phyloP scores from a whole-genome alignment of 2,797 vertebrate species.

The Gymnothorax javanicus region DNA sequence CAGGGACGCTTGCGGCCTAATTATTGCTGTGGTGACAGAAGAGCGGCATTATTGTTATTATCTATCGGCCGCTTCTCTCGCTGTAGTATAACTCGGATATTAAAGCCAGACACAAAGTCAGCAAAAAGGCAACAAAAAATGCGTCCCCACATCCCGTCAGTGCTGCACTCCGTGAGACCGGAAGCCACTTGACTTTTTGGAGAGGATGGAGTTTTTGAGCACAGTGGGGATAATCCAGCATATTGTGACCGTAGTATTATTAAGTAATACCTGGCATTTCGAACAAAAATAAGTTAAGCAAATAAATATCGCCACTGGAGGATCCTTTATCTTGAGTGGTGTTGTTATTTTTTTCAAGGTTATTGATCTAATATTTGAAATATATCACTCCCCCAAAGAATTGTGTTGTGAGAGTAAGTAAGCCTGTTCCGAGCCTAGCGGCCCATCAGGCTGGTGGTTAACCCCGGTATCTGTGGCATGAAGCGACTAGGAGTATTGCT shows the following conservation, averaged over 20 bases:
- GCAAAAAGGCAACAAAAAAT: not conserved
- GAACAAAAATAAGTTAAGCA: too few species aligned
- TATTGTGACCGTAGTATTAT: not conserved
- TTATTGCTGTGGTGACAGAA: constrained; percentile 12
- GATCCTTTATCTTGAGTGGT: too few species aligned
- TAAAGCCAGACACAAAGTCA: constrained; percentile 18
- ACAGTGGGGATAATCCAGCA: constrained; percentile 9
- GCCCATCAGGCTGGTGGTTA: too few species aligned
- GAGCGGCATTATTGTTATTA: constrained; percentile 6
- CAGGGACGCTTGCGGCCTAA: not conserved
- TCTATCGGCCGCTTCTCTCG: not conserved
- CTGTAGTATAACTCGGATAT: not conserved
- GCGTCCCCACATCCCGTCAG: constrained; percentile 10
- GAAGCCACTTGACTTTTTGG: constrained; percentile 14
- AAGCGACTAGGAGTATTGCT: too few species aligned
- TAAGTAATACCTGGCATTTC: too few species aligned
- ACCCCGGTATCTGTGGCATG: too few species aligned
- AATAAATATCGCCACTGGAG: too few species aligned
- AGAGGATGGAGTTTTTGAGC: constrained; percentile 8
- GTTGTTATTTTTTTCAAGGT: too few species aligned
- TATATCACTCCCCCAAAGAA: too few species aligned
- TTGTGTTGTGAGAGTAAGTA: too few species aligned
- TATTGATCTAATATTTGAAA: too few species aligned
- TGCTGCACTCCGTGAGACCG: constrained; percentile 11
- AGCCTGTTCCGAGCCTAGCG: too few species aligned